Percentiles rank a stretch among this genome's conserved stretches.
Evolutionary conservation across 2,113 vertebrate species (phyloP).

Genomic region (Panurus biarmicus): DNA sequence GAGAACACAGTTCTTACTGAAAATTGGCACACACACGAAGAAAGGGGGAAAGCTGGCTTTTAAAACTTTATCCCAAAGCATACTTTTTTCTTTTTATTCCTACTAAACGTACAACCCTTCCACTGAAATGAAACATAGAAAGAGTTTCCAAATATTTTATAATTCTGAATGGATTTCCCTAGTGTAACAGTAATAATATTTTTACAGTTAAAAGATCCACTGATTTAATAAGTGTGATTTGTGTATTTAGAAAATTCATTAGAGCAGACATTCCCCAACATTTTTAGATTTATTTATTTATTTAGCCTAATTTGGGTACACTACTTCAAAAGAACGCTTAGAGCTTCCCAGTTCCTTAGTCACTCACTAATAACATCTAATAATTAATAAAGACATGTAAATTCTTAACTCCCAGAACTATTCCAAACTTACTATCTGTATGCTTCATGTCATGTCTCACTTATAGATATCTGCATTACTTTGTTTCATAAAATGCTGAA

Average conservation of each 20-base stretch:
- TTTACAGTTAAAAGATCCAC: slow-evolving; percentile 59
- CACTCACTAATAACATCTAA: slow-evolving; percentile 70
- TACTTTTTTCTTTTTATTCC: not conserved
- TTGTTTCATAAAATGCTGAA: slow-evolving; percentile 64
- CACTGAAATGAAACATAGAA: not conserved
- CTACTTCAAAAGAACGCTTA: slow-evolving; percentile 71
- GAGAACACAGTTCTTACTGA: not conserved
- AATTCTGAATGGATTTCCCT: slow-evolving; percentile 49
- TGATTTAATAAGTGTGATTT: slow-evolving; percentile 65
- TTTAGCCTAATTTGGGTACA: slow-evolving; percentile 68
- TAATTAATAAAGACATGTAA: slow-evolving; percentile 73
- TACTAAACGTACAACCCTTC: not conserved
- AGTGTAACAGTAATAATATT: slow-evolving; percentile 50
- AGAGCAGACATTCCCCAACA: slow-evolving; percentile 50
- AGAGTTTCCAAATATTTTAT: slow-evolving; percentile 39
- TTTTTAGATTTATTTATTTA: slow-evolving; percentile 64
- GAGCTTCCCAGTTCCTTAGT: slow-evolving; percentile 69
- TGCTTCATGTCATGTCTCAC: slow-evolving; percentile 60
- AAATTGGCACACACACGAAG: slow-evolving; percentile 19
- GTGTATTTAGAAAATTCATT: slow-evolving; percentile 58
- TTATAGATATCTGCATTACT: slow-evolving; percentile 65
- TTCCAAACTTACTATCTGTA: slow-evolving; percentile 66
- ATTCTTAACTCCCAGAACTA: slow-evolving; percentile 72
- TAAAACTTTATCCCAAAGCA: not conserved
- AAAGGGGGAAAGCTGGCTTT: not conserved